Percentiles rank a stretch among this genome's conserved stretches.
Evolutionary conservation across 2,888 invertebrate species (phyloP).

Genomic region (Nomada flava): DNA sequence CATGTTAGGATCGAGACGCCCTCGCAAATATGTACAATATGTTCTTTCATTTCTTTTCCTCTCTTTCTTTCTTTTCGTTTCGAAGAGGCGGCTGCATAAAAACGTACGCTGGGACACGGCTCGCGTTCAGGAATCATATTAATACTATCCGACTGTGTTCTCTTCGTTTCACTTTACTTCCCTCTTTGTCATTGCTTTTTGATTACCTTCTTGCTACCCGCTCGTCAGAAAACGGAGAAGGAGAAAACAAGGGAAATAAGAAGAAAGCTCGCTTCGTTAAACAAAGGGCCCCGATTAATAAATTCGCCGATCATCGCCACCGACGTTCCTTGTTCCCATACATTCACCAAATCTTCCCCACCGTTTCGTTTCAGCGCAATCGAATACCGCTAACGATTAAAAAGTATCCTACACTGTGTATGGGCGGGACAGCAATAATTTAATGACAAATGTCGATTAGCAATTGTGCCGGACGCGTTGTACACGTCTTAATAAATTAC

Average conservation of each 20-base stretch:
- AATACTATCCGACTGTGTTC: slow-evolving; percentile 11
- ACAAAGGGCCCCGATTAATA: slow-evolving; percentile 29
- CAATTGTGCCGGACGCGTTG: slow-evolving; percentile 13
- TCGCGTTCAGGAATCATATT: slow-evolving; percentile 48
- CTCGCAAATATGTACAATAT: slow-evolving; percentile 61
- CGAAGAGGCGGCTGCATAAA: slow-evolving; percentile 51
- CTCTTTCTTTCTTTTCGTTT: background rate
- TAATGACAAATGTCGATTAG: slow-evolving; percentile 17
- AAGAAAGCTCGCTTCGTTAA: slow-evolving; percentile 25
- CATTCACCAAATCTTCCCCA: background rate
- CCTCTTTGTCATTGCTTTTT: slow-evolving; percentile 21
- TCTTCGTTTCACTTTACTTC: background rate
- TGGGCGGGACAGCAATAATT: slow-evolving; percentile 2
- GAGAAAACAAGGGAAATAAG: background rate
- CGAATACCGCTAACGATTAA: slow-evolving; percentile 31
- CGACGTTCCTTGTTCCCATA: background rate
- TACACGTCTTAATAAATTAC: slow-evolving; percentile 4
- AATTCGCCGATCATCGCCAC: background rate
- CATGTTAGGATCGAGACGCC: slow-evolving; percentile 56
- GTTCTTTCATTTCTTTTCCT: background rate
- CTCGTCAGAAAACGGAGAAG: background rate
- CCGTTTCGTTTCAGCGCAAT: slow-evolving; percentile 14
- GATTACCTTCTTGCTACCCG: slow-evolving; percentile 25
- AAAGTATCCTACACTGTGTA: slow-evolving; percentile 15
- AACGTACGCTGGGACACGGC: slow-evolving; percentile 58